Percentiles rank a stretch among this genome's conserved stretches.
These are phyloP conservation scores for Actinopyga echinites DNA, from an alignment of 53 echinoderm and acorn worm genomes.

Conservation along the genomic window DNA sequence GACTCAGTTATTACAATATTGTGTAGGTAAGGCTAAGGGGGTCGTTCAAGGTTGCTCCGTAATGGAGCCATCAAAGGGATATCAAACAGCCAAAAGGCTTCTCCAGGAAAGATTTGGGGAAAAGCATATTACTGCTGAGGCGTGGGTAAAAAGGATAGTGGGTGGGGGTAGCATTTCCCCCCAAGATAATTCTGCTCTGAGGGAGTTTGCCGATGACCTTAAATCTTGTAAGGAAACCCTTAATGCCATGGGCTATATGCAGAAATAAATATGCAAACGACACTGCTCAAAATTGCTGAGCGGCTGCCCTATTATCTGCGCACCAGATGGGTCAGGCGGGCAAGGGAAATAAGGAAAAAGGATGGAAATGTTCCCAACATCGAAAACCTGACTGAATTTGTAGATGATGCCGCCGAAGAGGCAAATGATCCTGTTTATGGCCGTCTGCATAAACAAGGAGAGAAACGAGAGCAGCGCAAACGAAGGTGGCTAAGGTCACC, in stretches of 20 bases:
- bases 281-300: conserved; percentile 14
- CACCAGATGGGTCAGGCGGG: conserved; percentile 37
- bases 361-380: neutral
- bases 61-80: conserved; percentile 23
- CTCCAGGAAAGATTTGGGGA: conserved; percentile 33
- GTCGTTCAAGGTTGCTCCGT: conserved; percentile 21
- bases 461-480: too few relatives aligned
- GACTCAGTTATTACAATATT: conserved; percentile 26
- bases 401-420: too few relatives aligned
- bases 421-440: too few relatives aligned
- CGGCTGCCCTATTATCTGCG: conserved; percentile 30
- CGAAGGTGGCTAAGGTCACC: too few relatives aligned
- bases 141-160: conserved; percentile 44
- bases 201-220: conserved; percentile 58
- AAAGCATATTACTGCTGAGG: neutral
- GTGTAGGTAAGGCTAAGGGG: conserved; percentile 23
- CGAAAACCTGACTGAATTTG: too few relatives aligned
- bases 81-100: conserved; percentile 30
- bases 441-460: too few relatives aligned
- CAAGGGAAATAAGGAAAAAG: neutral
- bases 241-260: conserved; percentile 46
- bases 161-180: neutral
- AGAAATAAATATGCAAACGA: conserved; percentile 39
- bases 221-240: conserved; percentile 48
- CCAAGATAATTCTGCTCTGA: conserved; percentile 1